Evolutionary conservation across 2,888 invertebrate species (phyloP).

Genomic region (Meandrusa payeni): DNA sequence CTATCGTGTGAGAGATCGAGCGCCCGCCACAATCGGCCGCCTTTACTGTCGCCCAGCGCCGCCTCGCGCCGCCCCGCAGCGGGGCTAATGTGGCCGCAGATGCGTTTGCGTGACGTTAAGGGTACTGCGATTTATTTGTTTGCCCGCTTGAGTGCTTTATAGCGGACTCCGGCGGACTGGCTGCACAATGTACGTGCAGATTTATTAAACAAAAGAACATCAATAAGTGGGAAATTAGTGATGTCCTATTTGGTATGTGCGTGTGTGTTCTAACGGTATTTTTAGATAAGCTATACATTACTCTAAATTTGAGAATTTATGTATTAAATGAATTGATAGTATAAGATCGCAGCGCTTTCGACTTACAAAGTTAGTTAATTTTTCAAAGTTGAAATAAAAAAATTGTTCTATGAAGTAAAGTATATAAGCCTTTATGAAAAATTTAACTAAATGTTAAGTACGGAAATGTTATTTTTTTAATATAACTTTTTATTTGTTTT

Average conservation of each 20-base stretch:
- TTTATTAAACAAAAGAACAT: conserved; percentile 17
- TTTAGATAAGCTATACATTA: too few relatives aligned
- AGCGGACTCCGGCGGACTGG: neutral
- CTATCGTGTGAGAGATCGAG: conserved; percentile 72
- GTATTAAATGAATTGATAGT: too few relatives aligned
- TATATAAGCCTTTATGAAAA: too few relatives aligned
- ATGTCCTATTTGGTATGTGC: too few relatives aligned
- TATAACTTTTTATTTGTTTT: too few relatives aligned
- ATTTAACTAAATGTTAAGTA: too few relatives aligned
- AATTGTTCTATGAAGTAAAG: too few relatives aligned
- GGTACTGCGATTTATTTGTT: conserved; percentile 21
- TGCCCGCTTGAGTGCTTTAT: conserved; percentile 4
- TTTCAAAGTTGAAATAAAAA: too few relatives aligned
- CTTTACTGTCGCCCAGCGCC: conserved; percentile 17
- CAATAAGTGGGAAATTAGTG: conserved; percentile 7
- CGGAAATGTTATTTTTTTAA: too few relatives aligned
- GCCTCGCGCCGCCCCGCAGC: neutral
- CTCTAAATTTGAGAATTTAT: too few relatives aligned
- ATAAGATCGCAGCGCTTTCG: too few relatives aligned
- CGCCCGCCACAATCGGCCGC: conserved; percentile 26
- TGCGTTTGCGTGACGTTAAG: conserved; percentile 20
- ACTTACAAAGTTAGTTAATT: too few relatives aligned
- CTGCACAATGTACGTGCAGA: neutral
- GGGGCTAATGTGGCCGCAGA: conserved; percentile 13
- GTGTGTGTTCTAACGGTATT: conserved; percentile 4